These are phyloP conservation scores for Distichodus sexfasciatus DNA, from an alignment of 2,797 vertebrate genomes.

Conservation along the genomic window DNA sequence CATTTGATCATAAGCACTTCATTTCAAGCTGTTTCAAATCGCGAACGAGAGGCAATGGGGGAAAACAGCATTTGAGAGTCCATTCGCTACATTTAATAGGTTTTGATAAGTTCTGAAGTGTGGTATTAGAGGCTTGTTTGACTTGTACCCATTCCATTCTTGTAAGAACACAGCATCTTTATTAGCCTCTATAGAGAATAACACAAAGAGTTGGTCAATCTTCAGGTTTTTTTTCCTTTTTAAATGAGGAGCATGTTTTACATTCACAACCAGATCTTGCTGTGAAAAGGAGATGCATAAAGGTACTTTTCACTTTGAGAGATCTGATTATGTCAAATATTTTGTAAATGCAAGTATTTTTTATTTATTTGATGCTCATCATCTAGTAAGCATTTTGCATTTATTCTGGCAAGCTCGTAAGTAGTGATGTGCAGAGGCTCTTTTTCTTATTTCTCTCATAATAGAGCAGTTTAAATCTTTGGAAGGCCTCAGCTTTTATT, in stretches of 20 bases:
- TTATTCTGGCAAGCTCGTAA: no score
- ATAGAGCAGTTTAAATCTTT: no score
- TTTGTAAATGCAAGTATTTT: background rate
- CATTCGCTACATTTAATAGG: slow-evolving; percentile 33
- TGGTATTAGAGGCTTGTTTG: slow-evolving; percentile 16
- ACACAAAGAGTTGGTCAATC: background rate
- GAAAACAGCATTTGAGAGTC: slow-evolving; percentile 19
- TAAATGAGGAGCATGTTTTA: no score
- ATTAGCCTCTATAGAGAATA: slow-evolving; percentile 27
- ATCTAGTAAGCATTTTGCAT: no score
- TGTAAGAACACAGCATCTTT: slow-evolving; percentile 22
- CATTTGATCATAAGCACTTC: slow-evolving; percentile 44
- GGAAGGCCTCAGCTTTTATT: no score
- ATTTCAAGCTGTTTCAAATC: slow-evolving; percentile 38
- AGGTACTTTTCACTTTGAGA: background rate
- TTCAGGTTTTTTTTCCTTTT: no score
- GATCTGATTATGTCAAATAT: background rate
- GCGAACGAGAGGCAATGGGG: slow-evolving; percentile 11
- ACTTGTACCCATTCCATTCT: slow-evolving; percentile 10
- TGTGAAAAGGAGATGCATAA: background rate
- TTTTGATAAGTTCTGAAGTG: slow-evolving; percentile 21
- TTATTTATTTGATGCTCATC: no score
- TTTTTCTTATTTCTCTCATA: no score
- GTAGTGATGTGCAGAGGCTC: no score
- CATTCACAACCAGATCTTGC: background rate